phyloP scores from a whole-genome alignment of 2,888 invertebrate species.

The Pterobdella sp. region DNA sequence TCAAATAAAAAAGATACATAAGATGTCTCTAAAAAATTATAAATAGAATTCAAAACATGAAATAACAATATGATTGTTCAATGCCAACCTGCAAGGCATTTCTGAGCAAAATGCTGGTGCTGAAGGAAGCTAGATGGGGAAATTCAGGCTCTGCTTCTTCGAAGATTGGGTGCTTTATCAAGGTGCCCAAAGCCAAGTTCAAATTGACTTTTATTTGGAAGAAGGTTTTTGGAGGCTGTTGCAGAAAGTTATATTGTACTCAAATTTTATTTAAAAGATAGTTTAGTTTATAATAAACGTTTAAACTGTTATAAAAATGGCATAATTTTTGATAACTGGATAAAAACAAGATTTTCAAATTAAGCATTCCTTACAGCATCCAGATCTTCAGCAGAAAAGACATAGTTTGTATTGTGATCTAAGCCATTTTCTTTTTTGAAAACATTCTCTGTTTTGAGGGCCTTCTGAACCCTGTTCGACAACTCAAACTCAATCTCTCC shows the following conservation, averaged over 20 bases:
- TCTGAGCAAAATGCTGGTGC: constrained; percentile 73
- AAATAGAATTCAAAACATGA: too few species aligned
- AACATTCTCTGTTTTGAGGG: constrained; percentile 29
- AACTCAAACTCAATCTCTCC: constrained; percentile 85
- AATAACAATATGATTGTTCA: too few species aligned
- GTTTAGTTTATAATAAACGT: not conserved
- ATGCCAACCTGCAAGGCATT: constrained; percentile 52
- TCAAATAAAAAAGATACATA: too few species aligned
- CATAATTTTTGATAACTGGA: not conserved
- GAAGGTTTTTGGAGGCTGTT: constrained; percentile 48
- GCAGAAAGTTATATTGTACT: not conserved
- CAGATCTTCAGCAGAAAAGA: too few species aligned
- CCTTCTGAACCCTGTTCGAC: constrained; percentile 68
- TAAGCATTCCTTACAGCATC: too few species aligned
- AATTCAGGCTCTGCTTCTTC: constrained; percentile 96
- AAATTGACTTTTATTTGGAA: constrained; percentile 72
- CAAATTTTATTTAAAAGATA: not conserved
- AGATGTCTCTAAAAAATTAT: too few species aligned
- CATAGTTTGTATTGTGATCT: too few species aligned
- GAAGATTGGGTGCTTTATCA: constrained; percentile 81
- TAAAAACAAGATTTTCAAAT: not conserved
- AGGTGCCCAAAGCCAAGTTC: constrained; percentile 86
- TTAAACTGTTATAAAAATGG: not conserved
- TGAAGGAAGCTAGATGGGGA: constrained; percentile 94
- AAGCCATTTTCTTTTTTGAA: too few species aligned